A percentile compares a stretch with the other conserved stretches of the same genome.
Conservation (phyloP, 2,888 invertebrate species). For the Callyntrura guangdongensis region DNA sequence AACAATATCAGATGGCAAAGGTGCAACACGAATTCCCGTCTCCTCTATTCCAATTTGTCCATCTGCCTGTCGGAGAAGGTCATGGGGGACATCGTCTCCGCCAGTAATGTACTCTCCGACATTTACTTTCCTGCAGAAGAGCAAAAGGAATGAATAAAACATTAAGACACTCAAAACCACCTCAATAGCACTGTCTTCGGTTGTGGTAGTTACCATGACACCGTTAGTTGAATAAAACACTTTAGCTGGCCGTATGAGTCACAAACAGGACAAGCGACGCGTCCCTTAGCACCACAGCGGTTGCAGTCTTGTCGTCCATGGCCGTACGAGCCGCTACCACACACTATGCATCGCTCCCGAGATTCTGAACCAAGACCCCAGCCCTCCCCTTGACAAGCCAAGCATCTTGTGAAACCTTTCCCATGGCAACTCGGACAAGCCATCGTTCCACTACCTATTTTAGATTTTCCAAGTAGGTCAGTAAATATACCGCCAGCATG, state of each 20-base stretch:
- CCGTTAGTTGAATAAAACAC: slow-evolving; percentile 87
- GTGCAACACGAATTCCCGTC: slow-evolving; percentile 86
- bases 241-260: slow-evolving; percentile 86
- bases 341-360: slow-evolving; percentile 86
- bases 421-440: slow-evolving; percentile 86
- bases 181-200: not conserved
- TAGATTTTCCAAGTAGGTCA: not conserved
- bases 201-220: slow-evolving; percentile 85
- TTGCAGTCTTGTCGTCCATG: slow-evolving; percentile 86
- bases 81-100: slow-evolving; percentile 86
- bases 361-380: slow-evolving; percentile 86
- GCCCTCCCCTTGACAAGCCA: slow-evolving; percentile 87
- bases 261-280: slow-evolving; percentile 86
- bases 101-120: slow-evolving; percentile 87
- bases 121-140: slow-evolving; percentile 87
- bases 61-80: slow-evolving; percentile 86
- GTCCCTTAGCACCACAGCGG: slow-evolving; percentile 86
- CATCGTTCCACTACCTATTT: slow-evolving; percentile 85
- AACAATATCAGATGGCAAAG: slow-evolving; percentile 86
- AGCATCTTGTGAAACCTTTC: slow-evolving; percentile 86
- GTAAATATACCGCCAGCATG: not conserved
- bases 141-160: slow-evolving; percentile 17
- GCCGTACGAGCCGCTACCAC: slow-evolving; percentile 86
- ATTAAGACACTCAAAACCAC: not conserved
- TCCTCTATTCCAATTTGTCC: slow-evolving; percentile 87